Conservation (phyloP, 2,888 invertebrate genomes). For the Metallyticus violacea region DNA sequence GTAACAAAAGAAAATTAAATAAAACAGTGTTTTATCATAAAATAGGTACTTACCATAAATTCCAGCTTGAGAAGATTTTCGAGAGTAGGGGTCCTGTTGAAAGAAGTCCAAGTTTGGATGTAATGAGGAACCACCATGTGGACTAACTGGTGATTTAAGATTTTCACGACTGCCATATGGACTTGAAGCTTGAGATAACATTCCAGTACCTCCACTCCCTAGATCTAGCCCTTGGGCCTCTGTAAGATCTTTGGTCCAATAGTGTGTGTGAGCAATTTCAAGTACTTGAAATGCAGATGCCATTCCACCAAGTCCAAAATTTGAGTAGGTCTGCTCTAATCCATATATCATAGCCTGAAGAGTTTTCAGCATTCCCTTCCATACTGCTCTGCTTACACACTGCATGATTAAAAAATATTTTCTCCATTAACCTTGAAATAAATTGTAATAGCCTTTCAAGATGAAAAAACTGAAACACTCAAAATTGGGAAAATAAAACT, state of each 20-base stretch:
- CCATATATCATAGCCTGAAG: slow-evolving; percentile 87
- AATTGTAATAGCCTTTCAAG: too few species aligned
- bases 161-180: slow-evolving; percentile 69
- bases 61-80: slow-evolving; percentile 68
- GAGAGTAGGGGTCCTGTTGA: slow-evolving; percentile 50
- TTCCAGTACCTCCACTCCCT: slow-evolving; percentile 47
- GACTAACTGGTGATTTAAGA: slow-evolving; percentile 62
- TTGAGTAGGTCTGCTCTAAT: slow-evolving; percentile 85
- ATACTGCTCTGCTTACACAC: slow-evolving; percentile 86
- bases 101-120: slow-evolving; percentile 52
- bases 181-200: slow-evolving; percentile 57
- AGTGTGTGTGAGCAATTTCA: slow-evolving; percentile 98
- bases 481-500: too few species aligned
- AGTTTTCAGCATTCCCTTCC: slow-evolving; percentile 95
- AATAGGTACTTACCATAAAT: slow-evolving; percentile 36
- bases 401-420: slow-evolving; percentile 45
- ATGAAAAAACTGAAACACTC: background rate
- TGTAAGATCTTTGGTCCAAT: slow-evolving; percentile 84
- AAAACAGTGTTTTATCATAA: too few species aligned
- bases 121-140: slow-evolving; percentile 48
- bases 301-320: slow-evolving; percentile 95
- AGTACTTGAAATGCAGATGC: slow-evolving; percentile 94
- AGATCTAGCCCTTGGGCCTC: slow-evolving; percentile 46
- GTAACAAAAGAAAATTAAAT: too few species aligned
- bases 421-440: background rate